Evolutionary conservation across 2,797 vertebrate genomes (phyloP).

Genomic region (Hoplostethus mediterraneus): DNA sequence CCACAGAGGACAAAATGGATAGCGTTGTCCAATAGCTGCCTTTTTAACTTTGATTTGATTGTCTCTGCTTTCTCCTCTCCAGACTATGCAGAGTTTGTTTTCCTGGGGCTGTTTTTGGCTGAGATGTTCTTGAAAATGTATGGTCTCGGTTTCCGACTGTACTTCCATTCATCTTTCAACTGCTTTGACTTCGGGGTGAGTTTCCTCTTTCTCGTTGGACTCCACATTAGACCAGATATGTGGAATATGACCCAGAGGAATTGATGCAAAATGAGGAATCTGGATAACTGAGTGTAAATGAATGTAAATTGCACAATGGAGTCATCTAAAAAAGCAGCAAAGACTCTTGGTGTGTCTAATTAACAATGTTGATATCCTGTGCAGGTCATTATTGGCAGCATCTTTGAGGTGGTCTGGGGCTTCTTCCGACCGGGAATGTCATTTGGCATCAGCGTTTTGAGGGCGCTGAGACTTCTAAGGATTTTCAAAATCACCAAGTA

Average conservation of each 20-base stretch:
- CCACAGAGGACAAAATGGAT: neutral
- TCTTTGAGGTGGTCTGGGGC: constrained; percentile 98
- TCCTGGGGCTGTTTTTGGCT: constrained; percentile 96
- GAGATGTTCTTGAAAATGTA: constrained; percentile 99
- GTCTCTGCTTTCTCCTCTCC: constrained; percentile 66
- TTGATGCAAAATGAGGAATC: neutral
- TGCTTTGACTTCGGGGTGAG: constrained; percentile 99
- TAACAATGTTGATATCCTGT: constrained; percentile 31
- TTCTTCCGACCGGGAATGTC: constrained; percentile 97
- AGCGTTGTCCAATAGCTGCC: neutral
- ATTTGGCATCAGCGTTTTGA: constrained; percentile 96
- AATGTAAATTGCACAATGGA: neutral
- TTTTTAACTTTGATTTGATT: constrained; percentile 20
- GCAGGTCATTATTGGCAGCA: constrained; percentile 98
- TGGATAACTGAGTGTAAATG: neutral
- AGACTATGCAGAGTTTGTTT: constrained; percentile 99
- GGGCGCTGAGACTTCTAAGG: constrained; percentile 94
- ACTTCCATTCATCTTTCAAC: constrained; percentile 99
- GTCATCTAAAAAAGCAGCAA: neutral
- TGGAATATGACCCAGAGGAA: neutral
- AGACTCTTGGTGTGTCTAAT: neutral
- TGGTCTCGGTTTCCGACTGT: constrained; percentile 96
- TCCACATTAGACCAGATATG: neutral
- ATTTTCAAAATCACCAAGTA: constrained; percentile 99
- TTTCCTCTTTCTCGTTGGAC: constrained; percentile 20